Conservation (phyloP, 2,888 invertebrate genomes). For the Nomada fabriciana region DNA sequence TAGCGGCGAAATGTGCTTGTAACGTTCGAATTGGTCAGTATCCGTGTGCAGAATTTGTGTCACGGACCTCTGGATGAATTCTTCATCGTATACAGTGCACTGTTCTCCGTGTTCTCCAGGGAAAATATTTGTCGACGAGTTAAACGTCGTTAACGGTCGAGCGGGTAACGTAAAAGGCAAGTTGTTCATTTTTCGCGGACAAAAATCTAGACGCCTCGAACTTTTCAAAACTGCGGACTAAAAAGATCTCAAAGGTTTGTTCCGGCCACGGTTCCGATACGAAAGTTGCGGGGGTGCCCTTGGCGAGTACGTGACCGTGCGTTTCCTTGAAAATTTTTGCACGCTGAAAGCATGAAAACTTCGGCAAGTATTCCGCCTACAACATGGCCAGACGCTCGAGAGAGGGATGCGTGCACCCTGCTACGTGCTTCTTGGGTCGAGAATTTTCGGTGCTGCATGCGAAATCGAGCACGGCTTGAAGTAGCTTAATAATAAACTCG, state of each 20-base stretch:
- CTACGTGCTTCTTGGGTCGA: slow-evolving; percentile 18
- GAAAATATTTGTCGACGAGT: neutral
- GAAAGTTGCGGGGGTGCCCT: slow-evolving; percentile 26
- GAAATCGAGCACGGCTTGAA: slow-evolving; percentile 19
- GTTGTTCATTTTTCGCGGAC: slow-evolving; percentile 8
- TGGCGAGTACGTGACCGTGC: slow-evolving; percentile 40
- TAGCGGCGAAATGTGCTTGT: neutral
- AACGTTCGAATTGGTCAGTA: too few relatives aligned
- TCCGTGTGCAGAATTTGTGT: neutral
- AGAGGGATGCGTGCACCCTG: slow-evolving; percentile 4
- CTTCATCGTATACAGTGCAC: too few relatives aligned
- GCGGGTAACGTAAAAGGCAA: slow-evolving; percentile 35
- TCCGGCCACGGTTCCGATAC: neutral
- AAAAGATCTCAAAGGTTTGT: slow-evolving; percentile 25
- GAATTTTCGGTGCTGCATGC: slow-evolving; percentile 21
- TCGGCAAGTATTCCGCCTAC: slow-evolving; percentile 21
- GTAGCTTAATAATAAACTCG: slow-evolving; percentile 23
- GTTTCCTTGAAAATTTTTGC: slow-evolving; percentile 23
- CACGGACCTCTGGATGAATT: neutral
- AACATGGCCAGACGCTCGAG: neutral
- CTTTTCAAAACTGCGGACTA: neutral
- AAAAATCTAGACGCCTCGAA: neutral
- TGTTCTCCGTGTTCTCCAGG: too few relatives aligned
- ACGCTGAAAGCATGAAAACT: neutral
- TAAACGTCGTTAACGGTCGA: neutral